These are phyloP conservation scores for Agraylea sexmaculata DNA, from an alignment of 1,140 invertebrate genomes.

Conservation along the genomic window DNA sequence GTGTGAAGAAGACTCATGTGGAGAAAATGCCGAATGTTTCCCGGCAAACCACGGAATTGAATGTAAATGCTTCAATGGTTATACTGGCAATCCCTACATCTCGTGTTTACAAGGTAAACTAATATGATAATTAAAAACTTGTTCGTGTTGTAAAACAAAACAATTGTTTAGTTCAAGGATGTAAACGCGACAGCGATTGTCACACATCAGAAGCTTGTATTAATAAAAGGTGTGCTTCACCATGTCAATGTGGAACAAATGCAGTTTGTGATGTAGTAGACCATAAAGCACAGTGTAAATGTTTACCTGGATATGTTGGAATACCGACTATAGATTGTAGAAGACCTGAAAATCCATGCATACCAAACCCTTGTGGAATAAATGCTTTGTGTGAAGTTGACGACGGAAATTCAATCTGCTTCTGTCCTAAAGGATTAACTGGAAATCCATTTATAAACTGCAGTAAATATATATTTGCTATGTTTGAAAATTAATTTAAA, in stretches of 20 bases:
- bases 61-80: constrained; percentile 66
- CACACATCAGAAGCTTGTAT: constrained; percentile 57
- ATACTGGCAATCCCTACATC: constrained; percentile 66
- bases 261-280: constrained; percentile 65
- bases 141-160: not conserved
- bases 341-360: constrained; percentile 57
- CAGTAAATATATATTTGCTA: constrained; percentile 44
- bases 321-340: constrained; percentile 51
- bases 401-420: constrained; percentile 77
- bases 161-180: constrained; percentile 50
- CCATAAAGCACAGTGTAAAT: constrained; percentile 63
- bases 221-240: constrained; percentile 58
- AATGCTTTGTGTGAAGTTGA: constrained; percentile 76
- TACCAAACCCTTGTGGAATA: constrained; percentile 72
- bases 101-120: constrained; percentile 50
- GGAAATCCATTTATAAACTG: constrained; percentile 86
- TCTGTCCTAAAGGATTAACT: constrained; percentile 77
- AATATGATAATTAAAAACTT: constrained; percentile 2
- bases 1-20: constrained; percentile 70
- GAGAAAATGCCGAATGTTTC: constrained; percentile 70
- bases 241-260: constrained; percentile 63
- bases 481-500: constrained; percentile 3
- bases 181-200: constrained; percentile 56
- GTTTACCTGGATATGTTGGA: constrained; percentile 60
- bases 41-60: constrained; percentile 63